Percentiles rank a stretch among this genome's conserved stretches.
Conservation (phyloP, 1,140 invertebrate genomes). For the Aphelenchoides besseyi region DNA sequence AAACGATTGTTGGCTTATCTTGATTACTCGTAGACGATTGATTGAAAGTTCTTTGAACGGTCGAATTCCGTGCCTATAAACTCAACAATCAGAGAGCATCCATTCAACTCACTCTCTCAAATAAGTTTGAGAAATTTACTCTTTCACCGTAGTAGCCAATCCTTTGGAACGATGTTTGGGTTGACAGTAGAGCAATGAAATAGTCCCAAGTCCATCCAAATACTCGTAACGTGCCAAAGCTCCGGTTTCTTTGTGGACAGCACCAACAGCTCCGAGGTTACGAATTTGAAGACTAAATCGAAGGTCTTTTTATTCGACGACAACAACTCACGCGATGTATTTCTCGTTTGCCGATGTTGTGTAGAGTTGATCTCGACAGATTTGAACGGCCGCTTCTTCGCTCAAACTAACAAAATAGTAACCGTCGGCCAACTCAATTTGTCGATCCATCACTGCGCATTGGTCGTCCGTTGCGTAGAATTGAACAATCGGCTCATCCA, state of each 20-base stretch:
- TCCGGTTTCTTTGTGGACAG: neutral
- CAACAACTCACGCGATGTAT: constrained; percentile 4
- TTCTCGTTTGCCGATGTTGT: neutral
- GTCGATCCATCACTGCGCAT: neutral
- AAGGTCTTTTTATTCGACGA: neutral
- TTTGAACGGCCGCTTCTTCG: neutral
- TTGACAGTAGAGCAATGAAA: constrained; percentile 6
- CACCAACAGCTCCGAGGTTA: neutral
- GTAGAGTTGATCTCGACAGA: neutral
- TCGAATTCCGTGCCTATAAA: neutral
- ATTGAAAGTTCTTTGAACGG: constrained; percentile 1
- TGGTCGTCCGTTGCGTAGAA: neutral
- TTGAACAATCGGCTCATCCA: neutral
- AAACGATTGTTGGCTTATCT: neutral
- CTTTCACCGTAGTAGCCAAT: neutral
- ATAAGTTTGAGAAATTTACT: neutral
- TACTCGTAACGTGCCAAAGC: constrained; percentile 2
- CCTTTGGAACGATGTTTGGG: neutral
- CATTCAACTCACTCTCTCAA: neutral
- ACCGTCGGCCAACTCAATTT: neutral
- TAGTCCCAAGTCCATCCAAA: neutral
- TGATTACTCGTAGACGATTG: neutral
- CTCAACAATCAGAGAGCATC: too few species aligned
- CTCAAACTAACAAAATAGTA: constrained; percentile 3
- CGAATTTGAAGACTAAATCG: neutral